Base-by-base conservation (phyloP, 2,888 invertebrate genomes). In the Nysson spinosus region DNA sequence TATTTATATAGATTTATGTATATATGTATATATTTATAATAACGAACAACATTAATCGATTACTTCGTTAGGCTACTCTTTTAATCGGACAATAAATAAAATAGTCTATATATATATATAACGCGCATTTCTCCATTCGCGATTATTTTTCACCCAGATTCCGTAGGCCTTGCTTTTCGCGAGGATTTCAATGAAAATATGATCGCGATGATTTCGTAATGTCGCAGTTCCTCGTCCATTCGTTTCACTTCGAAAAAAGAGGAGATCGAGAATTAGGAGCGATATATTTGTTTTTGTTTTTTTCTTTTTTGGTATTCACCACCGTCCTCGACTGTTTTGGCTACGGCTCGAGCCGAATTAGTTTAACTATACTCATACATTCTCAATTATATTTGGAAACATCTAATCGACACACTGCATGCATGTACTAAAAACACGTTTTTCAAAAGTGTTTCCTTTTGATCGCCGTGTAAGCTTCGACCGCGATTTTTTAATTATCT, bases 21-120 rank as follows among this genome's bases (percentile, higher is more conserved):
- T 64, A 43, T 71, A 51, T 70, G 46, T 67, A 62, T 64, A 51
- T 75, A 80, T 77, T 72, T 68, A 62, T 76, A 72, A 75, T 80
- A 83, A 83, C 82, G 79, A 81, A 83, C 80, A 85, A 85, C 84
- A 85, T 85, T 81, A 77, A 85, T 79, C n/a, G 69, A 78, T 84
- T 80, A 81, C 69, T 24, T 79, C 72, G 64, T 82, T 79, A 75
- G 77, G 76, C 80, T 83, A 82, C 62, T 74, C 72, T 69, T 63
- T 80, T 75, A 74, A 77, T 77, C 76, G 68, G 79, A 84, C 81
- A 84, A 84, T 84, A 85, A 85, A 85, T 83, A 80, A 85, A 83
- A 82, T 77, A 80, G 70, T 78, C 74, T 80, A 80, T 75, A 63
- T 61, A 69, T 78, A 73, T 80, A 80, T 75, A 63, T 61, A 72